Conservation (phyloP, 53 echinoderm and acorn worm genomes). For the Echinometra lucunter region DNA sequence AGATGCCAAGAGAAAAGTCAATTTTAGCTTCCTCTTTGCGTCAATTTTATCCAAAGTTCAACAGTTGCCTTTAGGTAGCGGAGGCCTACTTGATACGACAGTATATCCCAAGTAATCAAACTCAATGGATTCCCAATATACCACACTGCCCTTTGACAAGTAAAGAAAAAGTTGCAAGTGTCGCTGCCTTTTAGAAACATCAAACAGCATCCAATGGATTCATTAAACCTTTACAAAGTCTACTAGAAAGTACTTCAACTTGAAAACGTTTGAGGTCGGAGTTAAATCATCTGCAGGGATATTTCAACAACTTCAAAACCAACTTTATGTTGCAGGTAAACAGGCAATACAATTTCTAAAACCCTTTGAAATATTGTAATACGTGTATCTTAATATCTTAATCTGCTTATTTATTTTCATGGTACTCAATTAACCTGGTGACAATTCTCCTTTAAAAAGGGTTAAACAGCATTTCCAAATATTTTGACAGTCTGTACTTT, state of each 20-base stretch:
- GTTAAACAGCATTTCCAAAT: no score
- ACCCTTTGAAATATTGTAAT: no score
- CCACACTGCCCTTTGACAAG: neutral
- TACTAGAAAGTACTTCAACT: no score
- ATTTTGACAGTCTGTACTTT: no score
- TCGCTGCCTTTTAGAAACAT: neutral
- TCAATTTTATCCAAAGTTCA: neutral
- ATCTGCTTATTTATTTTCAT: no score
- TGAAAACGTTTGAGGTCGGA: neutral
- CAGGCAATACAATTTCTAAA: no score
- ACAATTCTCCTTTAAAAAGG: no score
- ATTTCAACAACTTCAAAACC: no score
- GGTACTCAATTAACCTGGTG: no score
- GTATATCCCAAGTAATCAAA: neutral
- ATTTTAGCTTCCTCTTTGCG: neutral
- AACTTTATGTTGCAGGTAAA: no score
- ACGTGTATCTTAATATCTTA: no score
- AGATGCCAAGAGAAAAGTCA: neutral
- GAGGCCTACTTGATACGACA: neutral
- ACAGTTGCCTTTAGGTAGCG: conserved; percentile 1
- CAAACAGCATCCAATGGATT: neutral
- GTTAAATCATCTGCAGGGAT: no score
- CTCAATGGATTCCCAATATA: neutral
- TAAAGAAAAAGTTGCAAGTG: neutral
- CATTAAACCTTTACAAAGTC: neutral